Evolutionary conservation across 1,140 invertebrate species (phyloP).

Genomic region (Polyergus mexicanus): DNA sequence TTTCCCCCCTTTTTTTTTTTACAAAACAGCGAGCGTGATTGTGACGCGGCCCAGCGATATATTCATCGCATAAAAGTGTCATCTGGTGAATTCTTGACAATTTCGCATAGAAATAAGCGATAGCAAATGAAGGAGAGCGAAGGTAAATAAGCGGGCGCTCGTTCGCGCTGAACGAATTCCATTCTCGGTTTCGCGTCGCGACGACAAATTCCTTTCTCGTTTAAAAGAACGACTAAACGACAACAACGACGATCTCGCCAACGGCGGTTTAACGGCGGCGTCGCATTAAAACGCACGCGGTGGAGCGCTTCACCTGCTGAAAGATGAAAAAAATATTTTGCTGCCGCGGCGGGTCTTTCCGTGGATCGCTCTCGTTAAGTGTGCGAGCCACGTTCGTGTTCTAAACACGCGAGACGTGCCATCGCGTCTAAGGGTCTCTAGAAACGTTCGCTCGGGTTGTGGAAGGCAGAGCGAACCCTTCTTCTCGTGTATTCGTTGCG

Average conservation of each 20-base stretch:
- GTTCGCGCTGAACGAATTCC: slow-evolving; percentile 29
- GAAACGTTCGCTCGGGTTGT: slow-evolving; percentile 63
- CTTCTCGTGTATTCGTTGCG: slow-evolving; percentile 54
- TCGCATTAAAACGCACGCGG: slow-evolving; percentile 60
- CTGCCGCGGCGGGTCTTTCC: slow-evolving; percentile 54
- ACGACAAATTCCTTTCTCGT: slow-evolving; percentile 2
- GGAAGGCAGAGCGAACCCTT: slow-evolving; percentile 33
- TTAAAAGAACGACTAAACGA: not conserved
- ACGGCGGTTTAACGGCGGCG: slow-evolving; percentile 43
- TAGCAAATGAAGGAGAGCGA: not conserved
- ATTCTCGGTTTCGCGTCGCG: slow-evolving; percentile 13
- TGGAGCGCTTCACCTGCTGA: too few relatives aligned
- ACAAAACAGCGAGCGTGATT: slow-evolving; percentile 3
- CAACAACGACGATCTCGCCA: slow-evolving; percentile 12
- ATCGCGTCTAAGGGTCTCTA: slow-evolving; percentile 65
- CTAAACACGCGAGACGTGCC: slow-evolving; percentile 77
- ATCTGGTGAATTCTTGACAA: too few relatives aligned
- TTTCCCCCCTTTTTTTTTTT: too few relatives aligned
- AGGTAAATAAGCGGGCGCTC: not conserved
- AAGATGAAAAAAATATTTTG: slow-evolving; percentile 71
- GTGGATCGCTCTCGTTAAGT: slow-evolving; percentile 61
- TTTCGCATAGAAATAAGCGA: not conserved
- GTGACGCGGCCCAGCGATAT: not conserved
- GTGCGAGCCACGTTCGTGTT: slow-evolving; percentile 73
- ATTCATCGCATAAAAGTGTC: slow-evolving; percentile 16